Evolutionary conservation across 2,113 vertebrate genomes (phyloP).

Genomic region (Astatotilapia flaviijosephi): DNA sequence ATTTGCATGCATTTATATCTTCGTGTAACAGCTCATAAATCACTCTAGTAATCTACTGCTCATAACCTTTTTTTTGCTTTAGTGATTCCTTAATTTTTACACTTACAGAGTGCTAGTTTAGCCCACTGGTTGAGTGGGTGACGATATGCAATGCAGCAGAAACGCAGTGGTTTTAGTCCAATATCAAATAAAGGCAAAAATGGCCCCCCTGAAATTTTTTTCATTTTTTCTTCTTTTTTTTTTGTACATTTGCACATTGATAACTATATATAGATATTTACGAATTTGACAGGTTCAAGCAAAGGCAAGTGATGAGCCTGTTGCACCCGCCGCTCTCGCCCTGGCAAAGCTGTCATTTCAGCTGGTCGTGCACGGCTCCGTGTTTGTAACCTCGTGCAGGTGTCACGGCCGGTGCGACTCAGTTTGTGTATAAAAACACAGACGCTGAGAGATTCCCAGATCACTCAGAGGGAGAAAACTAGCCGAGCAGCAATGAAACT

Average conservation of each 20-base stretch:
- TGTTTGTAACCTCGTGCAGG: neutral
- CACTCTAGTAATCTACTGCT: neutral
- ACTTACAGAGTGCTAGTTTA: neutral
- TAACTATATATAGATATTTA: neutral
- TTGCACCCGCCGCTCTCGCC: neutral
- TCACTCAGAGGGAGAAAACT: neutral
- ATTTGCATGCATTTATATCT: neutral
- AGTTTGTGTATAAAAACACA: neutral
- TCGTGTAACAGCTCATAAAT: neutral
- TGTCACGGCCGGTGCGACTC: neutral
- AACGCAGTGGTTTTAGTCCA: neutral
- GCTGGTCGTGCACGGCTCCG: neutral
- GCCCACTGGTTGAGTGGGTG: neutral
- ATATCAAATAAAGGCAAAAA: neutral
- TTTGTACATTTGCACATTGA: neutral
- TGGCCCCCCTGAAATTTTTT: fast-evolving
- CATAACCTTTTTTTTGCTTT: neutral
- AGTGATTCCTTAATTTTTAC: neutral
- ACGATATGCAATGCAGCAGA: neutral
- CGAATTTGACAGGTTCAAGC: neutral
- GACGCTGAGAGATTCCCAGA: neutral
- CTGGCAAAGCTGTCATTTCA: neutral
- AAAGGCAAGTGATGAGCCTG: neutral
- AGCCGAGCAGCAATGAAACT: neutral
- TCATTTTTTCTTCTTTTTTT: too few relatives aligned